phyloP scores from a whole-genome alignment of 2,888 invertebrate genomes.

The Pachymerium ferrugineum region DNA sequence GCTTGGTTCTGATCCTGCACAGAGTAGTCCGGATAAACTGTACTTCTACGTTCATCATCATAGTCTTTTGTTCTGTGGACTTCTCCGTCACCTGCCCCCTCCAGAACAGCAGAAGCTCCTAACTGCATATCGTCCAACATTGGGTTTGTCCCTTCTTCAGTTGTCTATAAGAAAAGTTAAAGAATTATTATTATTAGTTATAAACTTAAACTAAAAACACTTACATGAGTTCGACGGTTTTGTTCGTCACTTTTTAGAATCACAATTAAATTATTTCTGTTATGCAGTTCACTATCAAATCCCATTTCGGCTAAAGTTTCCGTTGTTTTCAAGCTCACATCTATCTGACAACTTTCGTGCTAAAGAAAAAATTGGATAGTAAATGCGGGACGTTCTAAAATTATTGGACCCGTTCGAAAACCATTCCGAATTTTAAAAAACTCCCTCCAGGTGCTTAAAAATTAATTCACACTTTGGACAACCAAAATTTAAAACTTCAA shows the following conservation, averaged over 20 bases:
- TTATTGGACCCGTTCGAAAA: too few species aligned
- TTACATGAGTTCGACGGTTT: conserved; percentile 43
- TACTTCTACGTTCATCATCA: conserved; percentile 23
- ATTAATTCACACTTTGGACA: too few species aligned
- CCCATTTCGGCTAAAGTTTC: conserved; percentile 51
- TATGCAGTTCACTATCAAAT: conserved; percentile 46
- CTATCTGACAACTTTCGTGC: too few species aligned
- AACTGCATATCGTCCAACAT: conserved; percentile 50
- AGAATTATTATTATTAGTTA: background rate
- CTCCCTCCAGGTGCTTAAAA: too few species aligned
- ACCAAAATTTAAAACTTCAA: too few species aligned
- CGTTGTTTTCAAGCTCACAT: conserved; percentile 49
- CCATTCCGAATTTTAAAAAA: too few species aligned
- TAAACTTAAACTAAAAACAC: conserved; percentile 3
- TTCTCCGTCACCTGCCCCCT: conserved; percentile 3
- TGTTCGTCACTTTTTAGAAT: conserved; percentile 46
- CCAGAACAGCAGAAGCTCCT: conserved; percentile 51
- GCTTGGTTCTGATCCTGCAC: conserved; percentile 42
- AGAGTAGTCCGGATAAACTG: conserved; percentile 36
- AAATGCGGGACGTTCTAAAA: too few species aligned
- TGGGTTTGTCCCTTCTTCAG: conserved; percentile 40
- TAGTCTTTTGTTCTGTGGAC: too few species aligned
- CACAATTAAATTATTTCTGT: conserved; percentile 45
- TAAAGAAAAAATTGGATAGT: too few species aligned
- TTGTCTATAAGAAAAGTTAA: conserved; percentile 27